Conservation (phyloP, 2,113 vertebrate genomes). For the Phaethon lepturus region DNA sequence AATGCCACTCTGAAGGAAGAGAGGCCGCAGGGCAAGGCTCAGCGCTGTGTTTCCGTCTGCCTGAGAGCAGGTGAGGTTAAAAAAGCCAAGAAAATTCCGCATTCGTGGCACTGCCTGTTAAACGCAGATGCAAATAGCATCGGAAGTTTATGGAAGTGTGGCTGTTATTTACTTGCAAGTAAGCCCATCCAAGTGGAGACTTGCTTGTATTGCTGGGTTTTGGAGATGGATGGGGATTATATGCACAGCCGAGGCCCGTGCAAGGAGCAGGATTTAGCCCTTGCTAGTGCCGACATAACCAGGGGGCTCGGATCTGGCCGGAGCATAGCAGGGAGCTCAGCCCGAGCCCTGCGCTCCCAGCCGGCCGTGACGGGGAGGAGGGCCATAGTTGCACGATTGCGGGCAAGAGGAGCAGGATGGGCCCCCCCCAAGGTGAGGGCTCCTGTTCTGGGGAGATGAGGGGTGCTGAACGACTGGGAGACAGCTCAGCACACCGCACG, state of each 20-base stretch:
- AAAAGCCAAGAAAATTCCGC: neutral
- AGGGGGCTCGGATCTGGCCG: neutral
- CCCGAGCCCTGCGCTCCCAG: rapidly evolving
- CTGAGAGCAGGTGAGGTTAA: neutral
- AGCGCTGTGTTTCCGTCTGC: neutral
- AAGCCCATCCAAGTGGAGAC: neutral
- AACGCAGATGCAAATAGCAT: neutral
- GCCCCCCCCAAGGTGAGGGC: rapidly evolving
- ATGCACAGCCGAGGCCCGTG: neutral
- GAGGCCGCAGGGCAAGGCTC: neutral
- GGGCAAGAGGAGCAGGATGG: neutral
- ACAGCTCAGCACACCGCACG: neutral
- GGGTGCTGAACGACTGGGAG: neutral
- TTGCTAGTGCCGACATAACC: neutral
- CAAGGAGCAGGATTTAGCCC: neutral
- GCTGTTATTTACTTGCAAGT: neutral
- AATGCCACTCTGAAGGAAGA: neutral
- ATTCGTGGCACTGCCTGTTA: neutral
- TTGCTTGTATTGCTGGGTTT: neutral
- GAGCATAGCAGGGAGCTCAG: neutral
- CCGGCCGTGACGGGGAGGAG: rapidly evolving
- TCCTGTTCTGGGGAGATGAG: neutral
- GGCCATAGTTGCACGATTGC: neutral
- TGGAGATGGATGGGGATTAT: neutral
- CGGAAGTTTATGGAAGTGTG: neutral